These are phyloP conservation scores for Pseudomugil tenellus DNA, from an alignment of 2,797 vertebrate species.

Conservation along the genomic window DNA sequence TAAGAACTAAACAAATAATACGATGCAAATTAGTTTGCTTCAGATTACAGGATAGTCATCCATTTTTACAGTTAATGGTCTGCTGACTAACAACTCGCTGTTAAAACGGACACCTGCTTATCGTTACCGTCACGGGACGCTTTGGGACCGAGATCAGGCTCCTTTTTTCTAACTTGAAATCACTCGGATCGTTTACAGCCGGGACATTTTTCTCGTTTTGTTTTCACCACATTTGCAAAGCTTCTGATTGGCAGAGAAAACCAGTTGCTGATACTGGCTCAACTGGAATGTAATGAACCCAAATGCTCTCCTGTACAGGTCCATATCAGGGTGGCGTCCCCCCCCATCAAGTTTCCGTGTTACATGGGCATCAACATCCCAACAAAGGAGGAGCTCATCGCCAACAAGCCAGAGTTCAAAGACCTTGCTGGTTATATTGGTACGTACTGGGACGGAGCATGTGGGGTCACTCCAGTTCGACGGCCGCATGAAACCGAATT, in stretches of 20 bases:
- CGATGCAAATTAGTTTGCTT: too few species aligned
- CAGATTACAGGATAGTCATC: too few species aligned
- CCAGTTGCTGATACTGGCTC: background rate
- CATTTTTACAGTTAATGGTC: background rate
- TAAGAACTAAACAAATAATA: background rate
- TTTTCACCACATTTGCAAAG: background rate
- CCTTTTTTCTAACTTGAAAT: background rate
- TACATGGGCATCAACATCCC: conserved; percentile 99
- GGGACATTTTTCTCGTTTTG: background rate
- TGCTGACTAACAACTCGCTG: background rate
- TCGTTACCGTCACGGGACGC: too few species aligned
- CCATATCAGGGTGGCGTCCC: conserved; percentile 96
- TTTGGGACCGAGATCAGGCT: background rate
- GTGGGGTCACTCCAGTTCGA: too few species aligned
- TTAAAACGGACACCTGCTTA: background rate
- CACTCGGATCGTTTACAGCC: background rate
- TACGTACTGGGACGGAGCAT: too few species aligned
- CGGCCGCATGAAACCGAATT: too few species aligned
- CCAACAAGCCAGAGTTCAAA: conserved; percentile 95
- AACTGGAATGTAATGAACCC: background rate
- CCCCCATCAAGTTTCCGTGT: conserved; percentile 93
- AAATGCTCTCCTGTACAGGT: conserved; percentile 80
- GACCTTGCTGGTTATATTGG: conserved; percentile 94
- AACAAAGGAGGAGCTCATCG: conserved; percentile 98
- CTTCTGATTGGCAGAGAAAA: background rate